Percentiles rank a stretch among this genome's conserved stretches.
Evolutionary conservation across 1,140 invertebrate genomes (phyloP).

Genomic region (Ceratosolen solmsi): DNA sequence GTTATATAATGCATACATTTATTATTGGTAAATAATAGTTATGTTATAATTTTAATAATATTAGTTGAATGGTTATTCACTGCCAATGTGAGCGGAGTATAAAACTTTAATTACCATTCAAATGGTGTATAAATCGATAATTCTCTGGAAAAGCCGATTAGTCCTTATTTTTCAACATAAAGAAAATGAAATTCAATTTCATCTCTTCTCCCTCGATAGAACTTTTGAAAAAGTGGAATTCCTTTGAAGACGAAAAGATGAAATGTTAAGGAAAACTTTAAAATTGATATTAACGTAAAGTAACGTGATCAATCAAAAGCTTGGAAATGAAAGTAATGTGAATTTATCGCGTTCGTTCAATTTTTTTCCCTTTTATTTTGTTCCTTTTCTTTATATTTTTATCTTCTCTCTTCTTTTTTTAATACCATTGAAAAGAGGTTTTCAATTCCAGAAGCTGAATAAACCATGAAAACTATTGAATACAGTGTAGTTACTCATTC

Average conservation of each 20-base stretch:
- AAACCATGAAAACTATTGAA: not conserved
- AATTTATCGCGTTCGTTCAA: not conserved
- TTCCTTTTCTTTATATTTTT: too few relatives aligned
- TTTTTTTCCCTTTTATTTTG: too few relatives aligned
- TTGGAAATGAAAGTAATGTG: not conserved
- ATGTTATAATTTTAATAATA: too few relatives aligned
- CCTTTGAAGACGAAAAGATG: constrained; percentile 5
- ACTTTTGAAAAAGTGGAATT: constrained; percentile 15
- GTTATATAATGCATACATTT: too few relatives aligned
- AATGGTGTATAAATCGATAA: not conserved
- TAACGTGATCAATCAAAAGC: not conserved
- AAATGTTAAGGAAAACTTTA: constrained; percentile 17
- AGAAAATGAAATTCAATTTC: not conserved
- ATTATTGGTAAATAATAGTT: too few relatives aligned
- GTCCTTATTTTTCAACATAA: not conserved
- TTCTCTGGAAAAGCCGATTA: not conserved
- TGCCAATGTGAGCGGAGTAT: too few relatives aligned
- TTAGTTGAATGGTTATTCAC: too few relatives aligned
- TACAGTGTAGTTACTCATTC: not conserved
- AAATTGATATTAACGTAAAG: constrained; percentile 12
- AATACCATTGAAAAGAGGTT: not conserved
- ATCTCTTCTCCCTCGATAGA: not conserved
- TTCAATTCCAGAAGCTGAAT: not conserved
- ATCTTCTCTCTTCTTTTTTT: not conserved
- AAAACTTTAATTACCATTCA: not conserved